phyloP scores from a whole-genome alignment of 2,888 invertebrate genomes.

The Xylophagus ater region DNA sequence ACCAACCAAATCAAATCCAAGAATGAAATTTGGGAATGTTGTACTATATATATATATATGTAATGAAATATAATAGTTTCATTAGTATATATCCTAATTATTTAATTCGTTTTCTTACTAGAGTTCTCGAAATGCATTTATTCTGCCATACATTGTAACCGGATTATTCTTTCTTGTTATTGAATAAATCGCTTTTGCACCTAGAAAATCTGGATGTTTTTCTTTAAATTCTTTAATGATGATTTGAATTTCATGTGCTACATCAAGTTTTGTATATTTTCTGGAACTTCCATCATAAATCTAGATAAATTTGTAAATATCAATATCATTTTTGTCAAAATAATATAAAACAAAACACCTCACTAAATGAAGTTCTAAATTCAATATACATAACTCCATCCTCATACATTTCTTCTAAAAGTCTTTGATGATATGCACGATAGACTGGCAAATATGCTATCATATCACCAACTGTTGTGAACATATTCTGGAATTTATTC shows the following conservation, averaged over 20 bases:
- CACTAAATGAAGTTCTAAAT: slow-evolving; percentile 37
- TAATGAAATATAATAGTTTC: not conserved
- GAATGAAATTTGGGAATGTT: slow-evolving; percentile 42
- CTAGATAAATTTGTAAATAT: slow-evolving; percentile 20
- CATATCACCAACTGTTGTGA: slow-evolving; percentile 40
- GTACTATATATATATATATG: slow-evolving; percentile 19
- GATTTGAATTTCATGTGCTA: slow-evolving; percentile 34
- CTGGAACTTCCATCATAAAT: slow-evolving; percentile 47
- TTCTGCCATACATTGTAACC: slow-evolving; percentile 3
- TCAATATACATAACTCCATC: slow-evolving; percentile 55
- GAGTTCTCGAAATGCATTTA: not conserved
- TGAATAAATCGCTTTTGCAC: slow-evolving; percentile 46
- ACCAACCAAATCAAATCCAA: slow-evolving; percentile 57
- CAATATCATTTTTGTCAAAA: slow-evolving; percentile 1
- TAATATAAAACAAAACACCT: slow-evolving; percentile 1
- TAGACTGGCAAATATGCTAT: slow-evolving; percentile 45
- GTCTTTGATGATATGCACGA: slow-evolving; percentile 44
- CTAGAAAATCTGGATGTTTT: slow-evolving; percentile 47
- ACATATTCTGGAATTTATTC: slow-evolving; percentile 43
- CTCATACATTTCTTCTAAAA: slow-evolving; percentile 45
- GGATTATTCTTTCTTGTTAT: no score
- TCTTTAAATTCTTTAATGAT: slow-evolving; percentile 41
- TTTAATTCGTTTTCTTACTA: not conserved
- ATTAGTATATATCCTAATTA: not conserved
- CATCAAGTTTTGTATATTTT: slow-evolving; percentile 38